Evolutionary conservation across 2,888 invertebrate genomes (phyloP).

Genomic region (Stegophylla sp.): DNA sequence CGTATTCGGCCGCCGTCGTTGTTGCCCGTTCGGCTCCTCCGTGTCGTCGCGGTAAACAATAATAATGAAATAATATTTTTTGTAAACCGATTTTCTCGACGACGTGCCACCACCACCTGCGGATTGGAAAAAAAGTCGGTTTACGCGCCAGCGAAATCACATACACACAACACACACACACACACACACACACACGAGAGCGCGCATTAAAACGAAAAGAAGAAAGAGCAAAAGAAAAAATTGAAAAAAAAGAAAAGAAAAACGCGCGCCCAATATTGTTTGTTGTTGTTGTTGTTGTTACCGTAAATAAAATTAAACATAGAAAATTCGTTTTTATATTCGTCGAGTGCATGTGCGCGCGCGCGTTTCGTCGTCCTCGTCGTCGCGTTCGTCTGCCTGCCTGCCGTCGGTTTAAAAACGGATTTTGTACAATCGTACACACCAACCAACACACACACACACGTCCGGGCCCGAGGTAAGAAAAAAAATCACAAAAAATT

Average conservation of each 20-base stretch:
- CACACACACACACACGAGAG: too few relatives aligned
- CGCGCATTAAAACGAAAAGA: too few relatives aligned
- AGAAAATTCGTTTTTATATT: neutral
- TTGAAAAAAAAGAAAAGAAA: too few relatives aligned
- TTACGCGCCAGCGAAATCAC: neutral
- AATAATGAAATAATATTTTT: too few relatives aligned
- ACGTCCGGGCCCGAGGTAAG: conserved; percentile 33
- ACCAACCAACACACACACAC: too few relatives aligned
- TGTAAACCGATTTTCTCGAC: conserved; percentile 6
- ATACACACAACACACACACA: neutral
- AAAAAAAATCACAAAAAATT: too few relatives aligned
- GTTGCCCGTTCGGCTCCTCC: conserved; percentile 43
- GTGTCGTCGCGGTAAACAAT: conserved; percentile 46
- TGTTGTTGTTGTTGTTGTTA: too few relatives aligned
- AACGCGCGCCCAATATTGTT: too few relatives aligned
- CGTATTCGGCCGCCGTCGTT: conserved; percentile 50
- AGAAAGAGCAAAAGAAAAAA: too few relatives aligned
- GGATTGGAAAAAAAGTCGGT: neutral
- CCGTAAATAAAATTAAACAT: too few relatives aligned
- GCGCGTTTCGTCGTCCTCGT: conserved; percentile 4
- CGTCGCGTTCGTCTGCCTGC: conserved; percentile 4
- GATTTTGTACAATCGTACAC: neutral
- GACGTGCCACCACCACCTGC: neutral
- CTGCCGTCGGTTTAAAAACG: neutral
- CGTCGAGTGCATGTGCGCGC: neutral